Conservation (phyloP, 2,888 invertebrate genomes). For the Anoplius nigerrimus region DNA sequence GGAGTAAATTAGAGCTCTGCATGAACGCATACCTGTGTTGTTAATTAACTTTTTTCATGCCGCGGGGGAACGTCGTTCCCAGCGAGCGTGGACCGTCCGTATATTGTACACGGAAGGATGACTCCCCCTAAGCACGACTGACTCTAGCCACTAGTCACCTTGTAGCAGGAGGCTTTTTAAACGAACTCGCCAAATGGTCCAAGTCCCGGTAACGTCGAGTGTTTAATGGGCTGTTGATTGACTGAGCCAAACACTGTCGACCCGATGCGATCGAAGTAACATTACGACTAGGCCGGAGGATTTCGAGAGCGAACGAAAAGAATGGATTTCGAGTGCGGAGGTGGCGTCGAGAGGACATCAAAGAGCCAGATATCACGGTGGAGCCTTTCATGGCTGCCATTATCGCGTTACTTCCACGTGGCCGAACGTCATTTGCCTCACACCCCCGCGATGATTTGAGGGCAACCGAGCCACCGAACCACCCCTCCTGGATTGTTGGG, state of each 20-base stretch:
- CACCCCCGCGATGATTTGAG: conserved; percentile 72
- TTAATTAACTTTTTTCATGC: no score
- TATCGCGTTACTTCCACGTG: conserved; percentile 73
- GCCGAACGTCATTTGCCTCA: conserved; percentile 69
- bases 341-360: conserved; percentile 59
- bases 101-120: no score
- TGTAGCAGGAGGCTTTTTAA: no score
- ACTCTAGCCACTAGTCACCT: no score
- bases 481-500: conserved; percentile 53
- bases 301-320: conserved; percentile 36
- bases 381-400: conserved; percentile 68
- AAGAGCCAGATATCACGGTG: conserved; percentile 67
- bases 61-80: no score
- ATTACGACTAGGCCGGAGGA: conserved; percentile 17
- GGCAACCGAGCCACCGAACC: conserved; percentile 65
- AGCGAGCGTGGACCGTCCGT: no score
- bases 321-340: conserved; percentile 23
- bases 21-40: no score
- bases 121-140: no score
- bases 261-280: conserved; percentile 1
- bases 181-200: no score
- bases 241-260: conserved; percentile 3
- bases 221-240: not conserved
- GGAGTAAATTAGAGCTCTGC: no score
- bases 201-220: not conserved